A percentile compares a stretch with the other conserved stretches of the same genome.
Conservation (phyloP, 2,888 invertebrate genomes). For the Kuschelorhynchus macadamiae region DNA sequence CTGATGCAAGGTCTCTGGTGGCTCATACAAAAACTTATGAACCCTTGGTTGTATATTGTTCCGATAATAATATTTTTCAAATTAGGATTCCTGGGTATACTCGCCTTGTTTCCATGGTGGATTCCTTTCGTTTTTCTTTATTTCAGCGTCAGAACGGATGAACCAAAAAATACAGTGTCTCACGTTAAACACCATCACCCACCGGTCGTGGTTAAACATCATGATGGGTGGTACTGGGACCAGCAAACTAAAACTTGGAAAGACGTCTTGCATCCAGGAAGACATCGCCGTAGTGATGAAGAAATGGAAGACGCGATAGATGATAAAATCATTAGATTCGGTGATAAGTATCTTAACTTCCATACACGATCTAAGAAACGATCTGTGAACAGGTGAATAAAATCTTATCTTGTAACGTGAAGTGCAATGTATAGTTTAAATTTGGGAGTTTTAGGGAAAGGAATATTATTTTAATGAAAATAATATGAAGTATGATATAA, state of each 20-base stretch:
- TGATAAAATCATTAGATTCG: slow-evolving; percentile 61
- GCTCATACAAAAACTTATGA: slow-evolving; percentile 57
- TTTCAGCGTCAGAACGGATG: slow-evolving; percentile 56
- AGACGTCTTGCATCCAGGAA: slow-evolving; percentile 58
- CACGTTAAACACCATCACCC: slow-evolving; percentile 64
- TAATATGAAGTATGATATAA: too few relatives aligned
- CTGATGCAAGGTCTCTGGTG: slow-evolving; percentile 55
- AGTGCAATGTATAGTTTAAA: too few relatives aligned
- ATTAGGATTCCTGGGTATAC: slow-evolving; percentile 74
- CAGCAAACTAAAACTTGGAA: slow-evolving; percentile 73
- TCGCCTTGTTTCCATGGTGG: slow-evolving; percentile 77
- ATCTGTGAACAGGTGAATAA: too few relatives aligned
- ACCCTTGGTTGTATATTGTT: slow-evolving; percentile 72
- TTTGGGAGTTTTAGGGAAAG: too few relatives aligned
- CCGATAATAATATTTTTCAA: slow-evolving; percentile 76
- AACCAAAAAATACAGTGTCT: slow-evolving; percentile 57
- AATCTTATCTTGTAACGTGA: too few relatives aligned
- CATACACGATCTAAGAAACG: too few relatives aligned
- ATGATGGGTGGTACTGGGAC: slow-evolving; percentile 74
- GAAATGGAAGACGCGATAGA: slow-evolving; percentile 41
- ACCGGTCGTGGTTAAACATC: slow-evolving; percentile 64
- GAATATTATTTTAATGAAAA: too few relatives aligned
- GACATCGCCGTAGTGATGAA: slow-evolving; percentile 56
- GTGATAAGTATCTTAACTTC: slow-evolving; percentile 40
- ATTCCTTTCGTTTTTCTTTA: slow-evolving; percentile 70